Evolutionary conservation across 2,797 vertebrate species (phyloP).

Genomic region (Rhynchotus rufescens): DNA sequence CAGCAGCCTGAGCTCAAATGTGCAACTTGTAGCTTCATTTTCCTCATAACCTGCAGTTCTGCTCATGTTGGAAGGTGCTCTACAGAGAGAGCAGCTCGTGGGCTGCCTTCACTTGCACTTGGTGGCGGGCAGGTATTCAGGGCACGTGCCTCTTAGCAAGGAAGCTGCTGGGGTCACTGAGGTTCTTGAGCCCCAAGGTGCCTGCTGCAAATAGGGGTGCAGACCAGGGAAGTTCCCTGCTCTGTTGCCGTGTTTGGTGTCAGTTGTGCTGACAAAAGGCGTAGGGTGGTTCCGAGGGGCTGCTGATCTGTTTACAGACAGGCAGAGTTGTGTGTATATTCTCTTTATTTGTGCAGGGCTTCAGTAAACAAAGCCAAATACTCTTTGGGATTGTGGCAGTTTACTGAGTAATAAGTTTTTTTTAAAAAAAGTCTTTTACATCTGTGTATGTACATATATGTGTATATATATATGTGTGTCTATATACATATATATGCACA

Average conservation of each 20-base stretch:
- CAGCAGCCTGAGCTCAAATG: neutral
- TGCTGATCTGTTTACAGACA: neutral
- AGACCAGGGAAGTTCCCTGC: neutral
- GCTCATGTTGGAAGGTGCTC: neutral
- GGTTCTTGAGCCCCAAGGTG: neutral
- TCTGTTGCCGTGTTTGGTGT: neutral
- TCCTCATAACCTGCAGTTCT: neutral
- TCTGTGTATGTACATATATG: neutral
- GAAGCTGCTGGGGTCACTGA: neutral
- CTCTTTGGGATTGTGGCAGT: neutral
- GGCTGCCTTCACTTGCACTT: neutral
- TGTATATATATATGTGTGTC: neutral
- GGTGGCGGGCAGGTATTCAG: neutral
- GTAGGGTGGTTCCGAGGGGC: neutral
- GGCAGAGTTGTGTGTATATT: neutral
- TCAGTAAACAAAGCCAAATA: neutral
- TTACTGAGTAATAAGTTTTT: neutral
- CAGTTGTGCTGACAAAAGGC: neutral
- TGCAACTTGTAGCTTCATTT: neutral
- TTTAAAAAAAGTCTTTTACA: neutral
- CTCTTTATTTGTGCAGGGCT: neutral
- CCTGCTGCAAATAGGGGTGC: neutral
- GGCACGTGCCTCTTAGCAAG: neutral
- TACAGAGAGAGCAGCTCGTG: neutral
- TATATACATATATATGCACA: neutral